These are phyloP conservation scores for Neogale vison DNA, from an alignment of 2,113 vertebrate species.

Conservation along the genomic window DNA sequence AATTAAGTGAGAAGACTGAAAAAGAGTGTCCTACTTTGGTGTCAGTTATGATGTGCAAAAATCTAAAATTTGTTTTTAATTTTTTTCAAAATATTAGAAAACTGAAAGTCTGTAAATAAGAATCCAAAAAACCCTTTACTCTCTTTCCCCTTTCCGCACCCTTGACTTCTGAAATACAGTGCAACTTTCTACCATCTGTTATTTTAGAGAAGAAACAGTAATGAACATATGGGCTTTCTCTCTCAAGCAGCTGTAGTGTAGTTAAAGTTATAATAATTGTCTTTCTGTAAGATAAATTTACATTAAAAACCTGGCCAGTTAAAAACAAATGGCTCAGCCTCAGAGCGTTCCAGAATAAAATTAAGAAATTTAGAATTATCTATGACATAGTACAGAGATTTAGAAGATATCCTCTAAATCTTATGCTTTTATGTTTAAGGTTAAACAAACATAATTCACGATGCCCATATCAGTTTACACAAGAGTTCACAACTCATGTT, in stretches of 20 bases:
- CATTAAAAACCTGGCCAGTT: slow-evolving; percentile 85
- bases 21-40: slow-evolving; percentile 47
- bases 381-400: slow-evolving; percentile 57
- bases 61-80: slow-evolving; percentile 56
- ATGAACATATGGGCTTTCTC: slow-evolving; percentile 89
- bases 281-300: slow-evolving; percentile 88
- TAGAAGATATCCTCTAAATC: slow-evolving; percentile 54
- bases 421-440: slow-evolving; percentile 26
- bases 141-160: slow-evolving; percentile 59
- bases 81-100: slow-evolving; percentile 70
- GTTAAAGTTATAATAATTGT: slow-evolving; percentile 91
- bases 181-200: slow-evolving; percentile 88
- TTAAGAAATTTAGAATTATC: slow-evolving; percentile 74
- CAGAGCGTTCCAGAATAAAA: slow-evolving; percentile 71
- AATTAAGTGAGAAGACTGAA: slow-evolving; percentile 54
- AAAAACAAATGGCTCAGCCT: slow-evolving; percentile 80
- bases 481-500: background rate
- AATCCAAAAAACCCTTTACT: slow-evolving; percentile 67
- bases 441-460: background rate
- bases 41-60: background rate
- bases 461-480: slow-evolving; percentile 12
- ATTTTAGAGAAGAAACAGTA: slow-evolving; percentile 86
- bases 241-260: slow-evolving; percentile 89
- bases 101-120: slow-evolving; percentile 78
- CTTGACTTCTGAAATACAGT: slow-evolving; percentile 88